Evolutionary conservation across 1,140 invertebrate species (phyloP).

Genomic region (Ridgeia piscesae): DNA sequence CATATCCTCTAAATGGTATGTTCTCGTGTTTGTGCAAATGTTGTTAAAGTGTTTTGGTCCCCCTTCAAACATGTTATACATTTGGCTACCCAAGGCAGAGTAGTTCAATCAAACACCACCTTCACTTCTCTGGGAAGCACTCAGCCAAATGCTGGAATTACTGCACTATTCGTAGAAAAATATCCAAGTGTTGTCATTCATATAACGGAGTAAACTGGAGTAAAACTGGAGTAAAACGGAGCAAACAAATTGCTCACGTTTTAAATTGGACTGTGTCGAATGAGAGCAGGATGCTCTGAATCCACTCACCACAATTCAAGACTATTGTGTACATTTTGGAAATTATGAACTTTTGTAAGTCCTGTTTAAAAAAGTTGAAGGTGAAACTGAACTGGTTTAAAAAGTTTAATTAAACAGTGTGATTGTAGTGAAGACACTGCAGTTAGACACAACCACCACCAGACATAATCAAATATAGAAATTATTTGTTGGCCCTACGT

Average conservation of each 20-base stretch:
- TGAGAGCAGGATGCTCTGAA: neutral
- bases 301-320: neutral
- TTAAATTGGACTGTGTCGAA: neutral
- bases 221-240: too few species aligned
- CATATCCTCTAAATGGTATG: too few species aligned
- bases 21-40: too few species aligned
- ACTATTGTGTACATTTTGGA: neutral
- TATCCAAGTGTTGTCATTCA: too few species aligned
- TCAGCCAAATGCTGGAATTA: too few species aligned
- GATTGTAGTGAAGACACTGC: neutral
- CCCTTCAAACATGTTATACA: too few species aligned
- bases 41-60: too few species aligned
- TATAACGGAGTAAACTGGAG: too few species aligned
- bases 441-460: neutral
- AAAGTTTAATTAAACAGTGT: neutral
- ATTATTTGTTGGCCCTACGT: neutral
- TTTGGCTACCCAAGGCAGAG: too few species aligned
- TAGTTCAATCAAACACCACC: neutral
- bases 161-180: too few species aligned
- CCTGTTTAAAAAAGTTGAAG: neutral
- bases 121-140: too few species aligned
- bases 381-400: neutral
- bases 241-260: too few species aligned
- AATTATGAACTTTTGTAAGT: neutral
- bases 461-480: neutral